phyloP scores from a whole-genome alignment of 2,113 vertebrate species.

The Falcunculus frontatus region DNA sequence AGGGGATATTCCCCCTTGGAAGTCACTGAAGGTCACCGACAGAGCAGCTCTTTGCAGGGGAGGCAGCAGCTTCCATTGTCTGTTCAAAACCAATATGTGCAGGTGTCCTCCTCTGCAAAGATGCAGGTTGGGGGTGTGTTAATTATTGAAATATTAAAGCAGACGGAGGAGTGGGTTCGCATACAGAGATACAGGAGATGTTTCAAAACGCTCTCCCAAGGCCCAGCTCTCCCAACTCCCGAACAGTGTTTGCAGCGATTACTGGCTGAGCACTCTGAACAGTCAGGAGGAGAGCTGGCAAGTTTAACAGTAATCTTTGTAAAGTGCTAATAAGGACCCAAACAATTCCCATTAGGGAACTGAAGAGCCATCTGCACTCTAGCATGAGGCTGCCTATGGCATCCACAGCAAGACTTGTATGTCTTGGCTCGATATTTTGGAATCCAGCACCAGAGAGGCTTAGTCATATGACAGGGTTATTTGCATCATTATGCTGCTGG shows the following conservation, averaged over 20 bases:
- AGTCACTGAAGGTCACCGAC: neutral
- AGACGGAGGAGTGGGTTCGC: neutral
- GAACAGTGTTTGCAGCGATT: neutral
- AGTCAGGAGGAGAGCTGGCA: neutral
- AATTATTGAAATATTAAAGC: neutral
- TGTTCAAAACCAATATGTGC: neutral
- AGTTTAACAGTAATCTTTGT: neutral
- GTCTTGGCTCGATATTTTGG: neutral
- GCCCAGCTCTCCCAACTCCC: rapidly evolving
- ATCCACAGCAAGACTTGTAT: neutral
- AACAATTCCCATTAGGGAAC: conserved; percentile 14
- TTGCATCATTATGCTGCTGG: neutral
- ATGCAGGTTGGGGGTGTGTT: neutral
- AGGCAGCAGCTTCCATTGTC: neutral
- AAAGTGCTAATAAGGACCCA: neutral
- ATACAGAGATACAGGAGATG: neutral
- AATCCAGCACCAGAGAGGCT: neutral
- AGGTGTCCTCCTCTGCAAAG: neutral
- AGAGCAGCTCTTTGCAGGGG: neutral
- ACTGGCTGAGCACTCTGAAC: neutral
- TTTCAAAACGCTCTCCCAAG: neutral
- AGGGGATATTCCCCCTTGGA: neutral
- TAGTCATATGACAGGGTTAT: conserved; percentile 24
- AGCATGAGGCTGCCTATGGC: conserved; percentile 4
- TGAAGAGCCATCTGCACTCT: neutral